These are phyloP conservation scores for Gymnopithys bicolor DNA, from an alignment of 2,797 vertebrate genomes.

Conservation along the genomic window DNA sequence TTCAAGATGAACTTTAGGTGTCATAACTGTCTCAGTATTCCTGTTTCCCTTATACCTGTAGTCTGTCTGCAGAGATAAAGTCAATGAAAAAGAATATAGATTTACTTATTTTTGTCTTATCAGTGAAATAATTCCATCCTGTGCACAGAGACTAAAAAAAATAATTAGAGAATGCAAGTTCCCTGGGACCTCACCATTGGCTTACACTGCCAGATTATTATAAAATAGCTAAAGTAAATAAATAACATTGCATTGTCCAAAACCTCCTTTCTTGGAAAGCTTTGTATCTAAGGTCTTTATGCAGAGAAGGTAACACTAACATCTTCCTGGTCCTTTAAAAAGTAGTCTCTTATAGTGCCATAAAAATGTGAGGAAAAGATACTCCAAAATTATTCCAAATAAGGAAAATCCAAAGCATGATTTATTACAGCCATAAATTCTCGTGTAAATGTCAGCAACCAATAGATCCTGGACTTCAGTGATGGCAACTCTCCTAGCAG, in stretches of 20 bases:
- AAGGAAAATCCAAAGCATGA: slow-evolving; percentile 32
- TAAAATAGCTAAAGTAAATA: slow-evolving; percentile 64
- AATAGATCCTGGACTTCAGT: background rate
- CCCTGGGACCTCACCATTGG: background rate
- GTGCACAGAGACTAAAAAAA: background rate
- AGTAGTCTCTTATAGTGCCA: background rate
- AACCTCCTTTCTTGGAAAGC: slow-evolving; percentile 35
- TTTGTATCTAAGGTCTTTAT: background rate
- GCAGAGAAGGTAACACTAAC: background rate
- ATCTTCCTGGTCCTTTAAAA: slow-evolving; percentile 7
- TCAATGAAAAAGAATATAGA: background rate
- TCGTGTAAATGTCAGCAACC: slow-evolving; percentile 47
- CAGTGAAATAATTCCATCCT: slow-evolving; percentile 21
- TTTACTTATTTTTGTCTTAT: slow-evolving; percentile 35
- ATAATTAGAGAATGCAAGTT: background rate
- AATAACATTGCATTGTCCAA: slow-evolving; percentile 15
- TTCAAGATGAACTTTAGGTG: background rate
- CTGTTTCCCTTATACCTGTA: slow-evolving; percentile 29
- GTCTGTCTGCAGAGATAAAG: slow-evolving; percentile 5
- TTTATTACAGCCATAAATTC: slow-evolving; percentile 44
- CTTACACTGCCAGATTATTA: slow-evolving; percentile 5
- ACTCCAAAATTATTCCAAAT: slow-evolving; percentile 33
- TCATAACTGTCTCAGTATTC: background rate
- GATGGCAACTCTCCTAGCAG: slow-evolving; percentile 24
- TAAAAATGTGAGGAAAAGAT: background rate